phyloP scores from a whole-genome alignment of 2,888 invertebrate genomes.

The Chorisops tibialis region DNA sequence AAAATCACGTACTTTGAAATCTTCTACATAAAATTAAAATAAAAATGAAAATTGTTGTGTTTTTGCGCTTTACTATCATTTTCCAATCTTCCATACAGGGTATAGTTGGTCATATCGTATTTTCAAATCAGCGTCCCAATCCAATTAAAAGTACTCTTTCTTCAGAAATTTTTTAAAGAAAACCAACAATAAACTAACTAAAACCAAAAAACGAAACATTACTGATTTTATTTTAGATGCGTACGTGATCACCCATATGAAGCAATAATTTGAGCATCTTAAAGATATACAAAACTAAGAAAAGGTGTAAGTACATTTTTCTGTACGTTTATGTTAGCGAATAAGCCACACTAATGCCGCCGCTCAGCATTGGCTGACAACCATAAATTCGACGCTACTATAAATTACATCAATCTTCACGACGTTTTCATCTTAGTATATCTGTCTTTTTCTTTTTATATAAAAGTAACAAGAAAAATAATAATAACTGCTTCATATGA shows the following conservation, averaged over 20 bases:
- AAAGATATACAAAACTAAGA: background rate
- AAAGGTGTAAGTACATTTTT: background rate
- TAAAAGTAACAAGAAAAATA: constrained; percentile 10
- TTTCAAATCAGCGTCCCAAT: constrained; percentile 18
- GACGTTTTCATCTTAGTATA: background rate
- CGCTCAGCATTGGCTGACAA: constrained; percentile 10
- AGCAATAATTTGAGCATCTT: background rate
- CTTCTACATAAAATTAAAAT: too few relatives aligned
- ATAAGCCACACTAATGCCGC: too few relatives aligned
- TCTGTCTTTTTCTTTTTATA: constrained; percentile 2
- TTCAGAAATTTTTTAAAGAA: too few relatives aligned
- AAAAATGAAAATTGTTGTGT: background rate
- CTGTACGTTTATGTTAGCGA: background rate
- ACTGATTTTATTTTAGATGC: constrained; percentile 9
- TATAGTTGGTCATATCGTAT: background rate
- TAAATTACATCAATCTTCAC: constrained; percentile 1
- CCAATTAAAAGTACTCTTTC: constrained; percentile 20
- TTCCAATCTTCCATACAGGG: constrained; percentile 12
- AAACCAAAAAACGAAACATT: background rate
- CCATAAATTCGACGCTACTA: background rate
- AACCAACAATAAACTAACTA: too few relatives aligned
- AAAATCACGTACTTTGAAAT: too few relatives aligned
- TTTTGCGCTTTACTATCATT: constrained; percentile 12
- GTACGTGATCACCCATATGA: constrained; percentile 17
- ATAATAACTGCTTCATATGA: constrained; percentile 7